Conservation (phyloP, 2,797 vertebrate species). For the Amblyraja radiata region DNA sequence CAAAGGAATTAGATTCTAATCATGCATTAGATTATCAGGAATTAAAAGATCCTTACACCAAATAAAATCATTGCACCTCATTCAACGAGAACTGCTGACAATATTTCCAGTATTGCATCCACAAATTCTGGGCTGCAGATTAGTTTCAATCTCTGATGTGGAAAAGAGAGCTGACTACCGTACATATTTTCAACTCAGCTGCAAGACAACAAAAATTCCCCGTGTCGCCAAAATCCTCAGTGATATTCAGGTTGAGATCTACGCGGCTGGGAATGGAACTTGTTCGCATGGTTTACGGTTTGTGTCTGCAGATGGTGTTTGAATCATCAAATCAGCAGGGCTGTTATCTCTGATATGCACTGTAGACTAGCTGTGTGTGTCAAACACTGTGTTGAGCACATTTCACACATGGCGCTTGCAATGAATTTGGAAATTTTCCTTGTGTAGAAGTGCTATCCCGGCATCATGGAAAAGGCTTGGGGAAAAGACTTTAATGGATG, state of each 20-base stretch:
- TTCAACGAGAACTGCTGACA: too few relatives aligned
- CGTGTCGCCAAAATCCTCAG: not conserved
- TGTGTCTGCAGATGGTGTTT: not conserved
- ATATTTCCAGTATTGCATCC: too few relatives aligned
- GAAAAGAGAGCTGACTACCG: not conserved
- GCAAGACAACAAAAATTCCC: not conserved
- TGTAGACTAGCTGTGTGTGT: not conserved
- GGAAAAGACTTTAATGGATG: not conserved
- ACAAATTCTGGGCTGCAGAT: not conserved
- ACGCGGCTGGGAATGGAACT: not conserved
- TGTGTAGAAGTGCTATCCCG: not conserved
- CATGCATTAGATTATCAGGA: too few relatives aligned
- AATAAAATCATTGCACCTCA: too few relatives aligned
- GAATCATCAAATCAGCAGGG: not conserved
- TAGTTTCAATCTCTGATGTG: not conserved
- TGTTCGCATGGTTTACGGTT: not conserved
- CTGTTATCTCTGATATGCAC: constrained; percentile 16
- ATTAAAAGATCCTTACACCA: too few relatives aligned
- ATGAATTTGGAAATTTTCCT: not conserved
- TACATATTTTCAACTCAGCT: not conserved
- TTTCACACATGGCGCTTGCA: not conserved
- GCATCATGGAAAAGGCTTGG: not conserved
- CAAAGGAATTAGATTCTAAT: too few relatives aligned
- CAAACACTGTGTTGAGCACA: not conserved
- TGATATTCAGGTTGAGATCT: not conserved